phyloP scores from a whole-genome alignment of 2,797 vertebrate genomes.

The Myotis daubentonii region DNA sequence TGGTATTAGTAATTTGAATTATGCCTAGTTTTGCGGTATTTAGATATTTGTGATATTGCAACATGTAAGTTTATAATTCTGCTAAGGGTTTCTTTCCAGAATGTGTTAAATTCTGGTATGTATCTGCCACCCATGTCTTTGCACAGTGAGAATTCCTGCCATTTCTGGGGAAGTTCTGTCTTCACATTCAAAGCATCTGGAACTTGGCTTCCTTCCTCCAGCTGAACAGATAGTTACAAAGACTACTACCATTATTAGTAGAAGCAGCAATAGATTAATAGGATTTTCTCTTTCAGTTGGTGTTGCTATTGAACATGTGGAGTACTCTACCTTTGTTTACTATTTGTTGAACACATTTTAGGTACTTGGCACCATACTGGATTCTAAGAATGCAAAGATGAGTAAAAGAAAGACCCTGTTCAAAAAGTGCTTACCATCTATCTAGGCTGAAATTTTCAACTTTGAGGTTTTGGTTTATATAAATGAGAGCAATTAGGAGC shows the following conservation, averaged over 20 bases:
- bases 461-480: constrained; percentile 56
- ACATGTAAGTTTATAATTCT: constrained; percentile 22
- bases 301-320: background rate
- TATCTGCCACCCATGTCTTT: background rate
- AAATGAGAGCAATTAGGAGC: constrained; percentile 31
- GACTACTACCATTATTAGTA: background rate
- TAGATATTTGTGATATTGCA: constrained; percentile 6
- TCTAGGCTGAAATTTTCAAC: constrained; percentile 31
- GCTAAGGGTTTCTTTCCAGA: background rate
- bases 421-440: background rate
- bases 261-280: background rate
- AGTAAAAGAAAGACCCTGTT: constrained; percentile 39
- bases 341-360: constrained; percentile 38
- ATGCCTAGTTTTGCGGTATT: constrained; percentile 22
- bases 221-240: background rate
- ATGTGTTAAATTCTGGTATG: constrained; percentile 28
- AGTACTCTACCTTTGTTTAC: constrained; percentile 34
- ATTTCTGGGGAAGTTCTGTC: background rate
- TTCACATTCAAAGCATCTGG: background rate
- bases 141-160: constrained; percentile 7
- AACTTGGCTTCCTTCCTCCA: constrained; percentile 3
- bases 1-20: constrained; percentile 42
- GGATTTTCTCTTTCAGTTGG: background rate
- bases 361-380: background rate
- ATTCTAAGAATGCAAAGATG: constrained; percentile 36